phyloP scores from a whole-genome alignment of 2,888 invertebrate species.

The Odontothrips loti region DNA sequence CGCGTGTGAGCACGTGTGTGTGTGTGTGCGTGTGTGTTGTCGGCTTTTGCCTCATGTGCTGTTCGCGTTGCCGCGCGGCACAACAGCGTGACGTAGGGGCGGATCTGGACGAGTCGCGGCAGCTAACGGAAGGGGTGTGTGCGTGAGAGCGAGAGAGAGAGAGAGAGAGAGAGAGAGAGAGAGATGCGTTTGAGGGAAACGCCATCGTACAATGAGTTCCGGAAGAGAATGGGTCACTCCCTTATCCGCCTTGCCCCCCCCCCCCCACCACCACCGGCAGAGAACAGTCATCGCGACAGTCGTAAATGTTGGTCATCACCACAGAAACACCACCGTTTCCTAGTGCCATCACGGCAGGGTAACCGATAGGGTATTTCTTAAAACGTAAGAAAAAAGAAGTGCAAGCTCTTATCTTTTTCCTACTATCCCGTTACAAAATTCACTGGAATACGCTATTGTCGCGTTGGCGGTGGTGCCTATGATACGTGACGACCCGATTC shows the following conservation, averaged over 20 bases:
- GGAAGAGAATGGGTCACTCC: background rate
- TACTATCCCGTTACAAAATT: too few relatives aligned
- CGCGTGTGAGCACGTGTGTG: background rate
- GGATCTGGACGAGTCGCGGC: background rate
- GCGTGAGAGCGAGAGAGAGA: background rate
- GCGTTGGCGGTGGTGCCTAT: too few relatives aligned
- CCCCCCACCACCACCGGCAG: background rate
- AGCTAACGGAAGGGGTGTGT: constrained; percentile 7
- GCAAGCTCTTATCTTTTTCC: too few relatives aligned
- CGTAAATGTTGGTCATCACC: too few relatives aligned
- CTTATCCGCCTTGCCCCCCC: too few relatives aligned
- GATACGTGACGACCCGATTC: too few relatives aligned
- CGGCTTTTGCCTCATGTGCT: background rate
- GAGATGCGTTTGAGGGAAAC: background rate
- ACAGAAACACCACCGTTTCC: too few relatives aligned
- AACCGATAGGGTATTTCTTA: too few relatives aligned
- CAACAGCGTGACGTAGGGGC: constrained; percentile 11
- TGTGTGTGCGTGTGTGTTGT: background rate
- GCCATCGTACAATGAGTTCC: background rate
- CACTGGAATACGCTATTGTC: too few relatives aligned
- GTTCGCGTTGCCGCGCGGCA: background rate
- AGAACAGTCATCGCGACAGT: background rate
- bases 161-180: background rate
- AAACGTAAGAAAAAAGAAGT: too few relatives aligned
- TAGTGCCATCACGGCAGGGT: too few relatives aligned